Percentiles rank a stretch among this genome's conserved stretches.
Evolutionary conservation across 2,888 invertebrate genomes (phyloP).

Genomic region (Torymus auratus): DNA sequence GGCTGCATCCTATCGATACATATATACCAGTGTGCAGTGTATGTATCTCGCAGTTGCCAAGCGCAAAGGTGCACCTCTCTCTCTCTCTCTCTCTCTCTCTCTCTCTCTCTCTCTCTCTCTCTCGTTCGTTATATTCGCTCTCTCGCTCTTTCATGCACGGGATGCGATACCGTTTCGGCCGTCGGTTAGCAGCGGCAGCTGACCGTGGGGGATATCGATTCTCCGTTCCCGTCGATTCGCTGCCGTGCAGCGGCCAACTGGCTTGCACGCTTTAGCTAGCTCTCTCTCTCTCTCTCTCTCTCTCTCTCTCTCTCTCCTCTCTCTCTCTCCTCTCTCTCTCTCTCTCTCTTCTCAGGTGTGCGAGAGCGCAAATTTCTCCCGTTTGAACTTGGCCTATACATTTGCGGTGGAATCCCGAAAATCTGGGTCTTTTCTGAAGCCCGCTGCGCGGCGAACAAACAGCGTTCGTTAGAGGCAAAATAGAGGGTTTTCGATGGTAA

Average conservation of each 20-base stretch:
- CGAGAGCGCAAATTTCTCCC: neutral
- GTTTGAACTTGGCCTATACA: neutral
- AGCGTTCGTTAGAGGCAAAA: too few relatives aligned
- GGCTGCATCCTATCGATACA: conserved; percentile 13
- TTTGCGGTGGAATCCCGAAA: neutral
- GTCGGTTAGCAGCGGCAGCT: neutral
- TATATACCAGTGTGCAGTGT: neutral
- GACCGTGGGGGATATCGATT: conserved; percentile 22
- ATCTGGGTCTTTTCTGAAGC: neutral
- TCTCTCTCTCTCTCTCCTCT: too few relatives aligned
- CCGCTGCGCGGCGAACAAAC: too few relatives aligned
- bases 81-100: too few relatives aligned
- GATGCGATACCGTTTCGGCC: conserved; percentile 20
- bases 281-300: too few relatives aligned
- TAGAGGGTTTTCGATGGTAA: too few relatives aligned
- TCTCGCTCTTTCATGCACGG: neutral
- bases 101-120: too few relatives aligned
- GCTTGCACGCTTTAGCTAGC: too few relatives aligned
- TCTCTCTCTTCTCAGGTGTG: too few relatives aligned
- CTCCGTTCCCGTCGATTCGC: neutral
- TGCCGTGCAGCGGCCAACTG: too few relatives aligned
- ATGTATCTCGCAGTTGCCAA: conserved; percentile 25
- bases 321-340: too few relatives aligned
- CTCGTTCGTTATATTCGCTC: neutral
- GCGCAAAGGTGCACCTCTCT: conserved; percentile 1